A percentile compares a stretch with the other conserved stretches of the same genome.
phyloP scores from a whole-genome alignment of 92 coral and sea anemone genomes.

The Zoanthus sociatus region DNA sequence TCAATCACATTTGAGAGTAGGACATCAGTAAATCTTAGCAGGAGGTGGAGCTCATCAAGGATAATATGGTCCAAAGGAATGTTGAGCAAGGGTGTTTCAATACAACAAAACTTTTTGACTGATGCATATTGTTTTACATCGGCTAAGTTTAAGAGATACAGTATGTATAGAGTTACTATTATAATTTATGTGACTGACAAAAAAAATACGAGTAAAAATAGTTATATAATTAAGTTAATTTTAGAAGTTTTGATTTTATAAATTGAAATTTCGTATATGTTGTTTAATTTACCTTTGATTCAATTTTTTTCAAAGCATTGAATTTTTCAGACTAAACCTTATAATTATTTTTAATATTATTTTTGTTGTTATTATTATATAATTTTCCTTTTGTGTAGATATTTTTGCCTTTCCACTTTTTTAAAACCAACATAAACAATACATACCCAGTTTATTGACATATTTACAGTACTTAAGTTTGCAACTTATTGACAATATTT shows the following conservation, averaged over 20 bases:
- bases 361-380: neutral
- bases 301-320: neutral
- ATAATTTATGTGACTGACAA: no score
- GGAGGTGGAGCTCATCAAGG: conserved; percentile 68
- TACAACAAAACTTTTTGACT: conserved; percentile 42
- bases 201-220: no score
- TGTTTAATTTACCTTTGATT: neutral
- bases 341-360: no score
- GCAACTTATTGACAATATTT: conserved; percentile 41
- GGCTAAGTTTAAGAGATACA: conserved; percentile 46
- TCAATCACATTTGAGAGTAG: conserved; percentile 57
- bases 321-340: neutral
- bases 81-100: conserved; percentile 40
- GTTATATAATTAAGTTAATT: no score
- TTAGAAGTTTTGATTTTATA: neutral
- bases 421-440: conserved; percentile 8
- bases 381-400: neutral
- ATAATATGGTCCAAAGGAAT: conserved; percentile 62
- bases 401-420: conserved; percentile 2
- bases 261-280: neutral
- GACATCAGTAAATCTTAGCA: conserved; percentile 63
- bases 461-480: neutral
- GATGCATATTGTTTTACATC: conserved; percentile 42
- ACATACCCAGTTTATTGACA: neutral
- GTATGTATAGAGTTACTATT: no score